Evolutionary conservation across 1,140 invertebrate genomes (phyloP).

Genomic region (Amyelois transitella): DNA sequence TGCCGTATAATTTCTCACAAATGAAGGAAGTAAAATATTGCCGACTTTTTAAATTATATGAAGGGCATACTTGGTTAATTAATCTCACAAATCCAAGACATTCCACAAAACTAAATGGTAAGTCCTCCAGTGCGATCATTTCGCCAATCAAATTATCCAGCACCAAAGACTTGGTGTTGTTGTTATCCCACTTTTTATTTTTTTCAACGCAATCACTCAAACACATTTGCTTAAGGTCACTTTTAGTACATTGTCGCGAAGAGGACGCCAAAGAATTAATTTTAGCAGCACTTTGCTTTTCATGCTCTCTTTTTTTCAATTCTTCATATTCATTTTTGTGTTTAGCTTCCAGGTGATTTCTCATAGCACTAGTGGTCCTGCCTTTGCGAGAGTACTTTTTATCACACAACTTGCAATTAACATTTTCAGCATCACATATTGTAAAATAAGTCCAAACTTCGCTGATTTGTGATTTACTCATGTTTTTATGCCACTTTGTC

Average conservation of each 20-base stretch:
- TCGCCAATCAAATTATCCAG: slow-evolving; percentile 7
- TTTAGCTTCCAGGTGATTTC: slow-evolving; percentile 9
- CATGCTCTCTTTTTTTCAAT: slow-evolving; percentile 16
- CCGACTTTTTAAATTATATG: slow-evolving; percentile 18
- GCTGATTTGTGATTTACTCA: slow-evolving; percentile 9
- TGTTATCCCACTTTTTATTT: slow-evolving; percentile 12
- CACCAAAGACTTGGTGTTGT: background rate
- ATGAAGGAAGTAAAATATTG: slow-evolving; percentile 28
- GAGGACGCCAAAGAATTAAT: too few species aligned
- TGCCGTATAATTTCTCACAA: slow-evolving; percentile 28
- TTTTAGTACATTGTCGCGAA: slow-evolving; percentile 19
- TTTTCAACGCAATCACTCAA: slow-evolving; percentile 7
- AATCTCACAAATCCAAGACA: slow-evolving; percentile 23
- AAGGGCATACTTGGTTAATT: slow-evolving; percentile 16
- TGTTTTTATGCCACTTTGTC: slow-evolving; percentile 1
- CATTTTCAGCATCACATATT: too few species aligned
- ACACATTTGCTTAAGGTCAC: slow-evolving; percentile 16
- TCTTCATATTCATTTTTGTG: slow-evolving; percentile 18
- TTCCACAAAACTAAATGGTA: slow-evolving; percentile 17
- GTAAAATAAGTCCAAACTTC: slow-evolving; percentile 22
- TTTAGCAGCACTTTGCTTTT: slow-evolving; percentile 8
- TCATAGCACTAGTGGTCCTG: slow-evolving; percentile 13
- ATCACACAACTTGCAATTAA: slow-evolving; percentile 21
- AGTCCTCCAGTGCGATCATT: too few species aligned
- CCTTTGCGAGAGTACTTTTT: slow-evolving; percentile 15